A percentile compares a stretch with the other conserved stretches of the same genome.
Evolutionary conservation across 2,113 vertebrate species (phyloP).

Genomic region (Erythrocercus mccallii): DNA sequence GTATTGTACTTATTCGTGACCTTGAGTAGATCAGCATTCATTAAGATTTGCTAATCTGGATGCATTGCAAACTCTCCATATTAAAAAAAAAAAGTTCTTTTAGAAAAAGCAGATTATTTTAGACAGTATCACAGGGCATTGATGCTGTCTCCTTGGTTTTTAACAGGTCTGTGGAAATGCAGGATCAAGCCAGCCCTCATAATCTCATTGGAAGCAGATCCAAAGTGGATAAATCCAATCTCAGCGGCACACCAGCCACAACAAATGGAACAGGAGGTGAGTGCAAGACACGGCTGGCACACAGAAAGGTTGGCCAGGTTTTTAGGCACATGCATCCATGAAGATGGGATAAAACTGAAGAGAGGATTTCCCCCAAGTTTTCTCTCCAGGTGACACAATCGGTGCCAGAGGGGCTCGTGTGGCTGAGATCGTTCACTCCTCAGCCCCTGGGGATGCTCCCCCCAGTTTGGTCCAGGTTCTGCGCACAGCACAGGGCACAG

Average conservation of each 20-base stretch:
- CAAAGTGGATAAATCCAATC: slow-evolving; percentile 74
- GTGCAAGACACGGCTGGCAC: neutral
- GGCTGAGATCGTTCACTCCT: too few species aligned
- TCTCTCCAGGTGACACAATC: neutral
- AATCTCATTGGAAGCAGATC: slow-evolving; percentile 87
- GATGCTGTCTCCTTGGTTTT: neutral
- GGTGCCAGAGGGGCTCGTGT: too few species aligned
- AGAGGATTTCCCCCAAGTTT: neutral
- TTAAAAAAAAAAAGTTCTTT: neutral
- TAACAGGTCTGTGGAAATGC: slow-evolving; percentile 80
- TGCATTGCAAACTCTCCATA: neutral
- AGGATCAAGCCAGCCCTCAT: slow-evolving; percentile 94
- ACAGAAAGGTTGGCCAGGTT: neutral
- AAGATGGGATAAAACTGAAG: neutral
- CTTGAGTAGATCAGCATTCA: neutral
- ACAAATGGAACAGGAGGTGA: slow-evolving; percentile 97
- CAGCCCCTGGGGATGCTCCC: too few species aligned
- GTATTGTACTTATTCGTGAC: neutral
- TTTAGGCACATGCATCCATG: neutral
- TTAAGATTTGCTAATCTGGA: neutral
- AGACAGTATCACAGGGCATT: neutral
- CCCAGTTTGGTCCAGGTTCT: too few species aligned
- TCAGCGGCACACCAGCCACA: slow-evolving; percentile 86
- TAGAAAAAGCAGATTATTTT: neutral
- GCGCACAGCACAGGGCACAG: neutral